These are phyloP conservation scores for Mesoclemmys tuberculata DNA, from an alignment of 2,113 vertebrate genomes.

Conservation along the genomic window DNA sequence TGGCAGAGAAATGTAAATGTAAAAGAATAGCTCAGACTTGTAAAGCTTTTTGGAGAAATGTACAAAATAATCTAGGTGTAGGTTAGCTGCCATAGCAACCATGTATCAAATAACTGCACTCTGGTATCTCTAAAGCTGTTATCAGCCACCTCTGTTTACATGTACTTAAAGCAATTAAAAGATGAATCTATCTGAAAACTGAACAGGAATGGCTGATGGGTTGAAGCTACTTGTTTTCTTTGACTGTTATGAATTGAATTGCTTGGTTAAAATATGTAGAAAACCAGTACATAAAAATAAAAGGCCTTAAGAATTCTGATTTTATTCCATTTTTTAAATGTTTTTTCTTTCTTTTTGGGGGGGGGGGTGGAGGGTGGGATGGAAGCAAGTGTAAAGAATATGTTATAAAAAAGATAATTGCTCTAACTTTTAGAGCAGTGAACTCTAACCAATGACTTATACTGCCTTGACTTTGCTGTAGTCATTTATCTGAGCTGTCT, in stretches of 20 bases:
- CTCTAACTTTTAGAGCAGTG: not conserved
- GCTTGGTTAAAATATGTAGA: not conserved
- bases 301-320: not conserved
- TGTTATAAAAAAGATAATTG: not conserved
- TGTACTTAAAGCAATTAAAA: not conserved
- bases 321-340: not conserved
- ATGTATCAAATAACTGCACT: conserved; percentile 14
- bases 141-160: conserved; percentile 22
- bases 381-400: not conserved
- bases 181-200: not conserved
- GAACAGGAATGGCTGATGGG: not conserved
- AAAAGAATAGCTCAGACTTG: not conserved
- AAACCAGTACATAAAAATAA: not conserved
- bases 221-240: not conserved
- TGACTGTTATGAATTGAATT: not conserved
- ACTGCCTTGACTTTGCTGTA: not conserved
- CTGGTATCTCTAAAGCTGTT: conserved; percentile 31
- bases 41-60: not conserved
- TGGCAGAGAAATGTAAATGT: not conserved
- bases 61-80: conserved; percentile 22
- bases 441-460: conserved; percentile 3
- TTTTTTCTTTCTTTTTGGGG: not conserved
- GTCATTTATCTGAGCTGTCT: not conserved
- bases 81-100: conserved; percentile 66
- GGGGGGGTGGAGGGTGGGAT: too few relatives aligned